phyloP scores from a whole-genome alignment of 2,113 vertebrate species.

The Coryphaenoides rupestris region DNA sequence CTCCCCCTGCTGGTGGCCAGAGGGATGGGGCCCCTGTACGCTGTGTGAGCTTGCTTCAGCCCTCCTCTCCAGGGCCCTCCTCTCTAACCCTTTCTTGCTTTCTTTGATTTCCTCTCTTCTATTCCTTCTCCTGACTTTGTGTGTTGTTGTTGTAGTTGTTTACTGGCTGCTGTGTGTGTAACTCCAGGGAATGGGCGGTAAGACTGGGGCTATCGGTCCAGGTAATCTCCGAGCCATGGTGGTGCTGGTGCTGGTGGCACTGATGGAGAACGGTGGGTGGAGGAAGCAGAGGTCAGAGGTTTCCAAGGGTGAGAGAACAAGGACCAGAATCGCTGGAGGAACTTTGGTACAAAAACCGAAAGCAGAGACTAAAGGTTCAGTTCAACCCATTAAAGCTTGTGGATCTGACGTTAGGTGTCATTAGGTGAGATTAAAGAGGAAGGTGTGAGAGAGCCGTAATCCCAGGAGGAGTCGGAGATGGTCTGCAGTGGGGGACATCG shows the following conservation, averaged over 20 bases:
- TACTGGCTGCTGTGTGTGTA: constrained; percentile 25
- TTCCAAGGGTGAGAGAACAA: not conserved
- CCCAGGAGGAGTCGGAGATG: too few species aligned
- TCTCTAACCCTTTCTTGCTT: constrained; percentile 19
- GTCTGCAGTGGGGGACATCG: too few species aligned
- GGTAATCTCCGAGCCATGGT: constrained; percentile 65
- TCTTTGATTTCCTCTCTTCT: constrained; percentile 14
- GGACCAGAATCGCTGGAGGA: constrained; percentile 7
- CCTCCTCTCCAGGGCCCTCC: constrained; percentile 36
- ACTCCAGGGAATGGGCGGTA: constrained; percentile 50
- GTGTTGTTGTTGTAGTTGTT: constrained; percentile 27
- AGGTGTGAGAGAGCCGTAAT: too few species aligned
- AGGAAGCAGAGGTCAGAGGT: not conserved
- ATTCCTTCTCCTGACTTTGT: constrained; percentile 1
- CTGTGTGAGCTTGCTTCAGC: constrained; percentile 56
- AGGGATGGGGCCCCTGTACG: constrained; percentile 71
- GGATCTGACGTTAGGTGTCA: constrained; percentile 11
- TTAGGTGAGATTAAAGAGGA: too few species aligned
- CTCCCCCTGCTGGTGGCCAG: constrained; percentile 70
- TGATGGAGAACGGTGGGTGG: constrained; percentile 15
- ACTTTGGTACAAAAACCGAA: constrained; percentile 28
- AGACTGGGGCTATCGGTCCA: constrained; percentile 71
- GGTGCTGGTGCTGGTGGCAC: constrained; percentile 37
- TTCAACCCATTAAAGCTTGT: constrained; percentile 77
- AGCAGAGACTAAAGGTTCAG: constrained; percentile 41